These are phyloP conservation scores for Trogon melanurus DNA, from an alignment of 2,113 vertebrate species.

Conservation along the genomic window DNA sequence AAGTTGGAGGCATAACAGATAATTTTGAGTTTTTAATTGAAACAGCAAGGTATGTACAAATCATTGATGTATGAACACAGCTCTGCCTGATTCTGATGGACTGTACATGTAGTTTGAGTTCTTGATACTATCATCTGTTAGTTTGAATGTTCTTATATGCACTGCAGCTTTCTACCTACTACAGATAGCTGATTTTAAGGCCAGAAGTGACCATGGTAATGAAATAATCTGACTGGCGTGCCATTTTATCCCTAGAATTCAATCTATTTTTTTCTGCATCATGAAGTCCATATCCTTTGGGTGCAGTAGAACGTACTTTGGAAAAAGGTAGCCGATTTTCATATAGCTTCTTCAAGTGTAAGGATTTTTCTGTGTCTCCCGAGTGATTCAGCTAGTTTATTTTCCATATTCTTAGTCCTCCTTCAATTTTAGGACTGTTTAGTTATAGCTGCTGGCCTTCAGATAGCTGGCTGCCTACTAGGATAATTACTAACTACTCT, in stretches of 20 bases:
- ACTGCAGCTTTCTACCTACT: neutral
- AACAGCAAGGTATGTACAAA: slow-evolving; percentile 44
- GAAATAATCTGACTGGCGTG: neutral
- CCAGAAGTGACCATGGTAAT: neutral
- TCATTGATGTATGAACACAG: slow-evolving; percentile 4
- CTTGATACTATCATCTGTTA: neutral
- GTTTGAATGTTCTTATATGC: neutral
- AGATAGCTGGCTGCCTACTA: slow-evolving; percentile 11
- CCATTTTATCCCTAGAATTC: neutral
- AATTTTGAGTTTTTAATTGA: slow-evolving; percentile 70
- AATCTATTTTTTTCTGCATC: neutral
- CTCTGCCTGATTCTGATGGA: slow-evolving; percentile 23
- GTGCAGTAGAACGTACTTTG: neutral
- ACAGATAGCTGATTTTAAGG: neutral
- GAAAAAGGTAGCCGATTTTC: neutral
- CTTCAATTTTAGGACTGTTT: neutral
- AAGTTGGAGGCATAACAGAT: slow-evolving; percentile 68
- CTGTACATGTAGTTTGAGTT: slow-evolving; percentile 13
- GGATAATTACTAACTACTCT: neutral
- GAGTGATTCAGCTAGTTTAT: neutral
- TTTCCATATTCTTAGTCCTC: neutral
- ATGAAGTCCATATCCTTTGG: neutral
- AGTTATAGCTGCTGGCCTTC: slow-evolving; percentile 13
- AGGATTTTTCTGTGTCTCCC: neutral
- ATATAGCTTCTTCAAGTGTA: neutral